Evolutionary conservation across 1,140 invertebrate species (phyloP).

Genomic region (Tetragonula clypearis): DNA sequence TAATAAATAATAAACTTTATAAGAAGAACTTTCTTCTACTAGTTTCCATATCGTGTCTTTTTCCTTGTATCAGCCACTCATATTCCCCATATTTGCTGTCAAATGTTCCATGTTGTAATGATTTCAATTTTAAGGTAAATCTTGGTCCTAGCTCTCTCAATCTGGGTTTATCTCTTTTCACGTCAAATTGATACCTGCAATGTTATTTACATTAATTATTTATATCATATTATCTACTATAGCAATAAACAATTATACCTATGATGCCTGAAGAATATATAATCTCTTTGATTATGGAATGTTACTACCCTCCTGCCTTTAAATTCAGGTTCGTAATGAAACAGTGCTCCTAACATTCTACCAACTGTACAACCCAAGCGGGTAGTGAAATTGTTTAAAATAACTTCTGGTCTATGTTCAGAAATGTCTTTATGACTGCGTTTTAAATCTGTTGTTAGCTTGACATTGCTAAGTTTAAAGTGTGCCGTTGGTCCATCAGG

Average conservation of each 20-base stretch:
- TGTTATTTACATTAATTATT: conserved; percentile 16
- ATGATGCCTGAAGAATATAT: conserved; percentile 99
- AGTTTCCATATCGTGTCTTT: conserved; percentile 94
- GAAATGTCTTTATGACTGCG: conserved; percentile 91
- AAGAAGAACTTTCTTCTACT: conserved; percentile 95
- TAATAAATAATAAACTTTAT: conserved; percentile 79
- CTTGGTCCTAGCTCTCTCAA: conserved; percentile 97
- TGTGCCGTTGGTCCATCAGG: conserved; percentile 98
- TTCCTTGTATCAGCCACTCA: conserved; percentile 97
- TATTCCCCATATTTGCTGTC: conserved; percentile 98
- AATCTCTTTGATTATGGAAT: conserved; percentile 99
- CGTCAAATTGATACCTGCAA: conserved; percentile 94
- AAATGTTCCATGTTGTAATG: conserved; percentile 98
- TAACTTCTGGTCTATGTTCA: conserved; percentile 95
- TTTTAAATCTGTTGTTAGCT: conserved; percentile 90
- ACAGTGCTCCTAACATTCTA: conserved; percentile 97
- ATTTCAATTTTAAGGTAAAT: conserved; percentile 96
- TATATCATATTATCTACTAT: not conserved
- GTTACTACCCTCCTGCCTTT: conserved; percentile 95
- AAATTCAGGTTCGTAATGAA: conserved; percentile 98
- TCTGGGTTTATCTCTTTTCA: conserved; percentile 88
- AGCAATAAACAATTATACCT: conserved; percentile 83
- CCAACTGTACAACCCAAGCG: conserved; percentile 94
- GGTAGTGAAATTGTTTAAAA: conserved; percentile 98
- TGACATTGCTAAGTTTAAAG: conserved; percentile 91